Evolutionary conservation across 1,140 invertebrate genomes (phyloP), one percentile per base, ranked within the genome.

Genomic region (Drosophila elegans): DNA sequence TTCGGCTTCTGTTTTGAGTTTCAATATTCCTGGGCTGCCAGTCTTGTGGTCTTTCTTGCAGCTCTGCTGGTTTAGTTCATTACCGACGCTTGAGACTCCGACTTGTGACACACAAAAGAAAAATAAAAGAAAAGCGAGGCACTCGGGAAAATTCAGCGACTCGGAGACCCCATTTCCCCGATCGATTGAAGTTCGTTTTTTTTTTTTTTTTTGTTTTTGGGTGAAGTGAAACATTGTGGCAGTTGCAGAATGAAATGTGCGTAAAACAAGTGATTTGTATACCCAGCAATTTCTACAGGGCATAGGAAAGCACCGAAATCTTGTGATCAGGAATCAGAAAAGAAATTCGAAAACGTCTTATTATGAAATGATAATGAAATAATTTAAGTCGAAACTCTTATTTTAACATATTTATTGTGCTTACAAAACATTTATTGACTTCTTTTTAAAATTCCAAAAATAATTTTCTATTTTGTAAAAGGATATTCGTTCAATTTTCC

Each of bases 21-120:
- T 79, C 60, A 44, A 21, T 21, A 60, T 60, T 77, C 55, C 54
- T 45, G 57, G 63, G 53, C 36, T 34, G 61, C 49, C 62, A 86
- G 83, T 88, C 71, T 83, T 88, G 69, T 78, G 79, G 59, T 76
- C 55, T 55, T 82, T 86, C 83, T 88, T 86, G 62, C 71, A 76
- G 63, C 72, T 51, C 46, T 45, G 59, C 41, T 66, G 79, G 54
- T 86, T 86, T 62, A 86, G 83, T 86, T 86, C 83, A 69, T 83
- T 72, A 78, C 66, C 83, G 83, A 80, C 83, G 82, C 82, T 86
- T 88, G 82, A 49, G 48, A 88, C 64, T 78, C 64, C 44, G 79
- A 74, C 61, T 49, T 49, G 27, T 34, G 48, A 29, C 9, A 61
- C 59, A 82, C 39, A 73, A 53, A 48, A 39, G 29, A 71, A 41